phyloP scores from a whole-genome alignment of 2,113 vertebrate species.

The Syngnathoides biaculeatus region DNA sequence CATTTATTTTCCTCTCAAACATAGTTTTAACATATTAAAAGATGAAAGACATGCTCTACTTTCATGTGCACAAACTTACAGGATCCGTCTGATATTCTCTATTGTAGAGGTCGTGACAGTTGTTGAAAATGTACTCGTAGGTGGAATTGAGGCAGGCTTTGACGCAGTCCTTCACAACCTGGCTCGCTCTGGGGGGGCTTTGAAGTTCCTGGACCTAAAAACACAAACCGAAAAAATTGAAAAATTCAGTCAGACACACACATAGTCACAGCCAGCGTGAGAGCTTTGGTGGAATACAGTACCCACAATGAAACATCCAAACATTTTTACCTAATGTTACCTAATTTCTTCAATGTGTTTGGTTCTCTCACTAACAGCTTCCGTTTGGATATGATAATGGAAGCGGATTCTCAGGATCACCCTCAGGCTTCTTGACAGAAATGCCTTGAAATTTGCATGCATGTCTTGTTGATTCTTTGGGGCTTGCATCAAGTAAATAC shows the following conservation, averaged over 20 bases:
- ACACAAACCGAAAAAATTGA: constrained; percentile 3
- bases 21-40: not conserved
- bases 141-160: constrained; percentile 97
- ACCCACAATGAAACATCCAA: not conserved
- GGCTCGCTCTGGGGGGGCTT: constrained; percentile 91
- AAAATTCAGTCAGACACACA: not conserved
- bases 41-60: not conserved
- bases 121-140: constrained; percentile 97
- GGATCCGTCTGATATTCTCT: constrained; percentile 94
- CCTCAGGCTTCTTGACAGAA: constrained; percentile 27
- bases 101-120: constrained; percentile 93
- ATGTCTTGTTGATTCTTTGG: not conserved
- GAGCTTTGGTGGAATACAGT: not conserved
- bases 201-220: constrained; percentile 93
- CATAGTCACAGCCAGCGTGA: too few species aligned
- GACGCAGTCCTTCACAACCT: constrained; percentile 96
- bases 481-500: not conserved
- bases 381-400: constrained; percentile 42
- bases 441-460: constrained; percentile 10
- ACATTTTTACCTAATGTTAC: not conserved
- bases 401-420: constrained; percentile 19
- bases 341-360: not conserved
- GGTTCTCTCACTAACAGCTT: constrained; percentile 9
- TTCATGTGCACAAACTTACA: constrained; percentile 61
- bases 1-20: not conserved